Base-by-base conservation (phyloP, 2,888 invertebrate species). In the Thecocarcelia acutangulata region DNA sequence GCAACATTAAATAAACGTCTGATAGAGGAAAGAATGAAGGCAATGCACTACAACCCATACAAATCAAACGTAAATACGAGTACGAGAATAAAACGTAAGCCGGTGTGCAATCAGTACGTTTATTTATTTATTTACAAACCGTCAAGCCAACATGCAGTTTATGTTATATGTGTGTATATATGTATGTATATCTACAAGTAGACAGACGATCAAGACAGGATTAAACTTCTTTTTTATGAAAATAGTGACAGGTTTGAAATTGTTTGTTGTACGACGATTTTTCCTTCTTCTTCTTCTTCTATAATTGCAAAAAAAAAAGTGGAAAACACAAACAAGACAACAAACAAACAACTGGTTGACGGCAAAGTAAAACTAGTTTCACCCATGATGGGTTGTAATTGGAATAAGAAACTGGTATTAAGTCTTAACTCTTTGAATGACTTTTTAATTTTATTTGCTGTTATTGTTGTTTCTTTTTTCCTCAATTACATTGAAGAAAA, bases 331-430 rank as follows among this genome's bases (percentile, higher is more conserved):
- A 50, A 63, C 24, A 74, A 76, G 52, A 46, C 73, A 37, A 44
- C 17, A 48, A 33, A 33, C 37, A n/a, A 61, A 33, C 40, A 52
- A 56, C 64, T 69, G 48, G 42, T 52, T 48, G 37, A 69, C 15
- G 72, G 59, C 46, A 59, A 58, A 21, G 61, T 64, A 73, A 73
- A 79, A 79, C 78, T 61, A 37, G 78, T 79, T 72, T 79, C 66
- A 59, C 72, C 66, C 72, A 79, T 68, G 66, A 68, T 79, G 72
- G 54, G 11, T 40, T 61, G 78, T 73, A 78, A 72, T 73, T 78
- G 72, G 52, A 19, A 52, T 78, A 37, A 66, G 24, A 72, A 78
- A 59, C 70, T 46, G 44, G 78, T 66, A 59, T 76, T 64, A 66
- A 72, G 64, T 52, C 46, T 66, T 59, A 72, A 72, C 78, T 78